Evolutionary conservation across 2,797 vertebrate species (phyloP).

Genomic region (Chelon auratus): DNA sequence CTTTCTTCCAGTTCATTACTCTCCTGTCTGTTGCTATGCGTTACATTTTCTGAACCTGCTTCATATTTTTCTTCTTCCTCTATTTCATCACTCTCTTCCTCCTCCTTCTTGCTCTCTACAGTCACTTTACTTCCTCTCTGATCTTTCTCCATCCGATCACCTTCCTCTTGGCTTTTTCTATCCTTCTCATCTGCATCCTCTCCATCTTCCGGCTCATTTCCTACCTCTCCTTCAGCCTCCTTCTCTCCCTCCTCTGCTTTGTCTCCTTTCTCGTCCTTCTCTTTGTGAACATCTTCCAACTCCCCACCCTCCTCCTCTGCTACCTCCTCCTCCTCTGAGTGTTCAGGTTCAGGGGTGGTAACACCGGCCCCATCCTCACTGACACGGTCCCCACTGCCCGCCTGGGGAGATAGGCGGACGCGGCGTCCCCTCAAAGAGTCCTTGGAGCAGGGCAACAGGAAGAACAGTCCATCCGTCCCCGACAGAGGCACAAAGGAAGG

Average conservation of each 20-base stretch:
- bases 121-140: conserved; percentile 8
- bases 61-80: conserved; percentile 38
- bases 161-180: conserved; percentile 6
- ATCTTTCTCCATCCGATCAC: conserved; percentile 18
- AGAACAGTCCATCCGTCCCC: conserved; percentile 49
- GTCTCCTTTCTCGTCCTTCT: neutral
- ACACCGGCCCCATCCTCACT: conserved; percentile 52
- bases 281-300: neutral
- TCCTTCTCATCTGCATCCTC: conserved; percentile 16
- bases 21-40: conserved; percentile 1
- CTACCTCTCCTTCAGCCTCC: neutral
- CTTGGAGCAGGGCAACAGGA: conserved; percentile 67
- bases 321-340: conserved; percentile 9
- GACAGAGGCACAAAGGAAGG: conserved; percentile 55
- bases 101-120: conserved; percentile 10
- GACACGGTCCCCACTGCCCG: conserved; percentile 57
- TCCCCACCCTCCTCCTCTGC: neutral
- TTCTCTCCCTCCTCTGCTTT: neutral
- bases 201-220: neutral
- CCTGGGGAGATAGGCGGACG: conserved; percentile 54
- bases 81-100: conserved; percentile 3
- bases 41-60: conserved; percentile 6
- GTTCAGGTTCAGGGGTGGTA: conserved; percentile 34
- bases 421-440: conserved; percentile 79
- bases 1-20: conserved; percentile 11